A percentile compares a stretch with the other conserved stretches of the same genome.
Evolutionary conservation across 2,797 vertebrate species (phyloP).

Genomic region (Premnoplex brunnescens): DNA sequence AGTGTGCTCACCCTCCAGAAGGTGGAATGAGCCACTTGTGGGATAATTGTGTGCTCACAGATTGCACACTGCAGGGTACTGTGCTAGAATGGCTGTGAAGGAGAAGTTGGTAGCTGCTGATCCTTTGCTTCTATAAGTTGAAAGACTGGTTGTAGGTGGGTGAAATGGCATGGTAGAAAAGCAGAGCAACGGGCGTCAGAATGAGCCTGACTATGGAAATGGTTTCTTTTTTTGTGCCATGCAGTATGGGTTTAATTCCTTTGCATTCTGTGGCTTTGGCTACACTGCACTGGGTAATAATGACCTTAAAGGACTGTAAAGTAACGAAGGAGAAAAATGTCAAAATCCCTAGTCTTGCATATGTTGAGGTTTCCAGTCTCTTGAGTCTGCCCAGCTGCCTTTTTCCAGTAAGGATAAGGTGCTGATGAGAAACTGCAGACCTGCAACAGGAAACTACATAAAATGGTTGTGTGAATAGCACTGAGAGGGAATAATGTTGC

Average conservation of each 20-base stretch:
- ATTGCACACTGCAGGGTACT: slow-evolving; percentile 6
- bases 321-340: not conserved
- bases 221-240: not conserved
- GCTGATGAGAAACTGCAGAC: not conserved
- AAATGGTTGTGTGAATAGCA: not conserved
- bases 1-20: not conserved
- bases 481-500: not conserved
- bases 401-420: not conserved
- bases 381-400: not conserved
- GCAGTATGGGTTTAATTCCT: not conserved
- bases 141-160: slow-evolving; percentile 23
- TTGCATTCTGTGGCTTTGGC: not conserved
- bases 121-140: not conserved
- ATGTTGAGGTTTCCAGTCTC: not conserved
- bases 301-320: not conserved
- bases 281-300: not conserved
- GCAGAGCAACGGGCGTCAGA: not conserved
- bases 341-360: not conserved
- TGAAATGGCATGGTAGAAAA: not conserved
- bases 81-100: not conserved
- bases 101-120: not conserved
- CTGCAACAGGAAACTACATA: not conserved
- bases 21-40: not conserved
- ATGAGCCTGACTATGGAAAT: not conserved
- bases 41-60: not conserved